Conservation (phyloP, 2,888 invertebrate genomes). For the Luperina testacea region DNA sequence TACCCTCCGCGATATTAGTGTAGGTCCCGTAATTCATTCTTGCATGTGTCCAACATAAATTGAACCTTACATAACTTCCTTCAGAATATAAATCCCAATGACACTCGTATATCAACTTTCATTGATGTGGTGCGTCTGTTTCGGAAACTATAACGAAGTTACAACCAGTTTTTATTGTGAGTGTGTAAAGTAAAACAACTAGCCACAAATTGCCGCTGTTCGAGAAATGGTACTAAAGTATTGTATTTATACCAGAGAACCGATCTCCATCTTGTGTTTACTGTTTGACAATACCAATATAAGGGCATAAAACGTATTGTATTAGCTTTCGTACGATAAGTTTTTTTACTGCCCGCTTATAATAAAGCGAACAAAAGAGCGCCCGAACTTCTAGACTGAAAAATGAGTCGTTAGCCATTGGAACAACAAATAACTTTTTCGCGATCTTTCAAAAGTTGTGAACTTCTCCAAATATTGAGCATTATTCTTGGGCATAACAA, state of each 20-base stretch:
- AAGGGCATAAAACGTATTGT: constrained; percentile 15
- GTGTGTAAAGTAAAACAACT: constrained; percentile 76
- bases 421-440: constrained; percentile 64
- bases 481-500: constrained; percentile 74
- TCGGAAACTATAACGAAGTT: constrained; percentile 72
- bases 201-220: constrained; percentile 75
- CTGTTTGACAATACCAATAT: constrained; percentile 8
- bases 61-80: constrained; percentile 42
- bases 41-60: constrained; percentile 61
- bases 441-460: constrained; percentile 61
- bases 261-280: constrained; percentile 26
- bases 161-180: constrained; percentile 79
- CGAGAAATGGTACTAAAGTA: constrained; percentile 70
- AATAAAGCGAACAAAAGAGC: constrained; percentile 46
- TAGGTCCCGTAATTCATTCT: constrained; percentile 66
- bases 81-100: constrained; percentile 26
- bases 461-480: constrained; percentile 70
- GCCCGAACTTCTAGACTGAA: constrained; percentile 43
- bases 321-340: background rate
- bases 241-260: constrained; percentile 31
- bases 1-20: constrained; percentile 63
- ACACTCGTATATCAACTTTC: constrained; percentile 52
- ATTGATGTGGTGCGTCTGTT: constrained; percentile 67
- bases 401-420: constrained; percentile 56
- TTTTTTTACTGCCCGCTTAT: constrained; percentile 37